Base-by-base conservation (phyloP, 30 jellyfish, hydroid and myxozoan genomes). In the Sanderia malayensis region DNA sequence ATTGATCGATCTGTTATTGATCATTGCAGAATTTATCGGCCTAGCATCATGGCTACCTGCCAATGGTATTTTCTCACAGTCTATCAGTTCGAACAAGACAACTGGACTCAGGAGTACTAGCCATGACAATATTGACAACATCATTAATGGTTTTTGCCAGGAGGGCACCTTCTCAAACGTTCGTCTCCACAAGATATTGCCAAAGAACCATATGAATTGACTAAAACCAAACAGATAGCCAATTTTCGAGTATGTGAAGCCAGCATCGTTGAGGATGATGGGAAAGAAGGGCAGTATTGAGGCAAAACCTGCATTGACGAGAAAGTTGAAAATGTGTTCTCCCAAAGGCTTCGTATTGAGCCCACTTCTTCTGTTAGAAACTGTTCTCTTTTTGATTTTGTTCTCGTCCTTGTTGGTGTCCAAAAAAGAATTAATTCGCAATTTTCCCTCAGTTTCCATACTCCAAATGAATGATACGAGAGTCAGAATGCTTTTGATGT, bases 281-380 rank as follows among this genome's bases (percentile, higher is more conserved):
- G 70, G 33, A 58, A 58, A 58, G 70, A 58, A 58, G 15, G 70
- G 70, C 9, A 58, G 24, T 21, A 22, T 58, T 0, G 70, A 58
- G 0, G 70, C 46, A 20, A 18, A 58, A 13, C 52, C 52, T 4
- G 10, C 13, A 37, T 37, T 37, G 6, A 37, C 52, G 13, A 37
- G 13, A n/a, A n/a, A n/a, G n/a, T n/a, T n/a, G n/a, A n/a, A n/a
- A n/a, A n/a, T n/a, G n/a, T n/a, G n/a, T n/a, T n/a, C n/a, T n/a
- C n/a, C n/a, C n/a, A n/a, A n/a, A n/a, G n/a, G n/a, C n/a, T n/a
- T n/a, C n/a, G n/a, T n/a, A n/a, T n/a, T n/a, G n/a, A n/a, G n/a
- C n/a, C n/a, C n/a, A n/a, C n/a, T n/a, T n/a, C n/a, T n/a, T n/a
- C n/a, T n/a, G n/a, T n/a, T n/a, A n/a, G n/a, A n/a, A n/a, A n/a